Percentiles rank a stretch among this genome's conserved stretches.
Conservation (phyloP, 2,797 vertebrate genomes). For the Melanotaenia trifasciata region DNA sequence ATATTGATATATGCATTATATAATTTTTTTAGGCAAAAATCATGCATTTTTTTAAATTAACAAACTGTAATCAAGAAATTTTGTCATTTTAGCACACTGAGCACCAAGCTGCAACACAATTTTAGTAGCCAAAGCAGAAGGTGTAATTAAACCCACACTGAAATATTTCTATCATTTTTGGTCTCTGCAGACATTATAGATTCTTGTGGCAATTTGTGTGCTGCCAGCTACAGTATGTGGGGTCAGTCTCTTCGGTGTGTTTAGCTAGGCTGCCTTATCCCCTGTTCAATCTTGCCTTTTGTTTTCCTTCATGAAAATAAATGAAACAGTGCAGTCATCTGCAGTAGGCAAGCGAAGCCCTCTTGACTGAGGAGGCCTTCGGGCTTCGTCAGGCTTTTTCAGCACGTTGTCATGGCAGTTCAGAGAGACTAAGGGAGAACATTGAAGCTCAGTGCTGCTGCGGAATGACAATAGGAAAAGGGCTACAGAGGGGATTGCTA, state of each 20-base stretch:
- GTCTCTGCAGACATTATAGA: slow-evolving; percentile 25
- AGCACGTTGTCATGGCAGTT: slow-evolving; percentile 78
- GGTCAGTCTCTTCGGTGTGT: slow-evolving; percentile 71
- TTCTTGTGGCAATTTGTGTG: slow-evolving; percentile 54
- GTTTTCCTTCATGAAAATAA: slow-evolving; percentile 80
- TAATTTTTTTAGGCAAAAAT: neutral
- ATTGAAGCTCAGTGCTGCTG: slow-evolving; percentile 57
- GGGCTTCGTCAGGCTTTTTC: slow-evolving; percentile 76
- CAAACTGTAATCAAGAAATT: slow-evolving; percentile 18
- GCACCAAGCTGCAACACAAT: slow-evolving; percentile 10
- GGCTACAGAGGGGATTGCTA: slow-evolving; percentile 61
- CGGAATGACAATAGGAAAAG: slow-evolving; percentile 74
- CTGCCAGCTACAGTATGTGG: slow-evolving; percentile 52
- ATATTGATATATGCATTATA: neutral
- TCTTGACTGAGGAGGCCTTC: slow-evolving; percentile 81
- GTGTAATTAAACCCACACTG: slow-evolving; percentile 54
- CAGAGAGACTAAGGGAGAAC: slow-evolving; percentile 75
- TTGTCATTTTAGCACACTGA: slow-evolving; percentile 1
- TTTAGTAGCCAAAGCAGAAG: slow-evolving; percentile 38
- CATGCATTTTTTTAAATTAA: neutral
- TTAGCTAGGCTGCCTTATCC: slow-evolving; percentile 68
- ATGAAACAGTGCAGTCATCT: slow-evolving; percentile 78
- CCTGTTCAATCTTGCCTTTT: slow-evolving; percentile 74
- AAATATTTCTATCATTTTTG: slow-evolving; percentile 54
- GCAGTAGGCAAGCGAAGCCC: slow-evolving; percentile 73